Percentiles rank a stretch among this genome's conserved stretches.
Evolutionary conservation across 2,888 invertebrate species (phyloP).

Genomic region (Philereme vetulata): DNA sequence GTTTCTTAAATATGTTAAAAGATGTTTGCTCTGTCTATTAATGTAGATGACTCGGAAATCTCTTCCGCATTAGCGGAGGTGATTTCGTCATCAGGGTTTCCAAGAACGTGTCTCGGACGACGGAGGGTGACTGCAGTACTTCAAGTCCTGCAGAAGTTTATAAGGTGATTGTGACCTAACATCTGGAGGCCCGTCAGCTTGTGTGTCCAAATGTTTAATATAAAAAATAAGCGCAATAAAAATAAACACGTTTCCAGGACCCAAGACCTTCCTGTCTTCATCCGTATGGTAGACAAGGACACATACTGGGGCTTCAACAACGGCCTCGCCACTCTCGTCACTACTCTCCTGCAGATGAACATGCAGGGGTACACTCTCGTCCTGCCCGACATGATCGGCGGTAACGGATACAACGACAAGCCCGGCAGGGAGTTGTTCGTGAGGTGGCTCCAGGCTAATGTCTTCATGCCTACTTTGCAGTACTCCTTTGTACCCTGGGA

Average conservation of each 20-base stretch:
- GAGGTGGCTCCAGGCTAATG: conserved; percentile 91
- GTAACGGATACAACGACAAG: conserved; percentile 84
- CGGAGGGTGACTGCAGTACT: no score
- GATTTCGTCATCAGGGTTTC: no score
- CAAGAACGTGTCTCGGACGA: no score
- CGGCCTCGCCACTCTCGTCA: conserved; percentile 88
- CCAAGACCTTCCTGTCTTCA: conserved; percentile 88
- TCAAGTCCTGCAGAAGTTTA: no score
- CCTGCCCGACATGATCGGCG: conserved; percentile 91
- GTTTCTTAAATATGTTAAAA: no score
- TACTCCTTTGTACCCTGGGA: conserved; percentile 93
- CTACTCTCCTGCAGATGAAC: conserved; percentile 86
- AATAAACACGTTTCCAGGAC: conserved; percentile 65
- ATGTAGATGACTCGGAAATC: no score
- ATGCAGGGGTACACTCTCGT: conserved; percentile 88
- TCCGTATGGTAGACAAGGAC: conserved; percentile 92
- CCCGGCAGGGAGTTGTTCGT: conserved; percentile 87
- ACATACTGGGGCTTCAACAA: conserved; percentile 87
- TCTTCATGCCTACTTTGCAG: conserved; percentile 91
- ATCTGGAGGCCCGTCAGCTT: no score
- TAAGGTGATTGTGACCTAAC: no score
- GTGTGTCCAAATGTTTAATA: no score
- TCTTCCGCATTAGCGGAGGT: no score
- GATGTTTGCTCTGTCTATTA: no score
- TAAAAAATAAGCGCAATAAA: no score